These are phyloP conservation scores for Danio rerio DNA, from an alignment of 2,113 vertebrate genomes.

Conservation along the genomic window GRCz12tu NC_133195.1:58698501-58699000, in stretches of 20 bases:
- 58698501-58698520: neutral
- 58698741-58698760: conserved; percentile 43
- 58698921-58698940: no score
- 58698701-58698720: no score
- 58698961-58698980: no score
- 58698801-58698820: conserved; percentile 4
- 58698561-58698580: neutral
- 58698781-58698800: neutral
- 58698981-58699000: no score
- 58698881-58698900: no score
- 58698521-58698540: neutral
- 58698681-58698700: neutral
- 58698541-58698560: neutral
- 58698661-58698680: neutral
- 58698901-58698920: no score
- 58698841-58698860: no score
- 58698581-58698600: conserved; percentile 16
- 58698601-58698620: neutral
- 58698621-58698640: neutral
- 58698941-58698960: no score
- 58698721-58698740: conserved; percentile 19
- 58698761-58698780: conserved; percentile 10
- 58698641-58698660: neutral
- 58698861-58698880: neutral
- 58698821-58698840: no score